Conservation (phyloP, 2,888 invertebrate species). For the Orthonevra nobilis region DNA sequence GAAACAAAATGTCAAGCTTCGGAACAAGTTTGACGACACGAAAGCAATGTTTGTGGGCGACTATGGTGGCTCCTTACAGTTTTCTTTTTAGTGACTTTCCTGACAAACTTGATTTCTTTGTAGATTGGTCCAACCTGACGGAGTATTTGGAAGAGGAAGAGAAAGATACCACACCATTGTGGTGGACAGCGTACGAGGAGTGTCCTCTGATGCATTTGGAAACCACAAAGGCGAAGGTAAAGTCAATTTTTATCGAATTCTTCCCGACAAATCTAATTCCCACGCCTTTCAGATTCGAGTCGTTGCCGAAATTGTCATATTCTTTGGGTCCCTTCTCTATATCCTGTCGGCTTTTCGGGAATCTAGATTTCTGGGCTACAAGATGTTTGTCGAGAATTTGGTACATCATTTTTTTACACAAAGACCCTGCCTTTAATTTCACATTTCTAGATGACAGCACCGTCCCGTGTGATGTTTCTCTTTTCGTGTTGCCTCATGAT, state of each 20-base stretch:
- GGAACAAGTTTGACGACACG: slow-evolving; percentile 9
- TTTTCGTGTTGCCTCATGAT: slow-evolving; percentile 95
- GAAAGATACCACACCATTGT: slow-evolving; percentile 74
- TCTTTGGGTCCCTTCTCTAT: slow-evolving; percentile 91
- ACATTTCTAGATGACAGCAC: slow-evolving; percentile 88
- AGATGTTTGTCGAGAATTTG: slow-evolving; percentile 97
- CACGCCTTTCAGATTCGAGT: slow-evolving; percentile 83
- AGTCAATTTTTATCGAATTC: background rate
- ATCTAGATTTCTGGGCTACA: slow-evolving; percentile 93
- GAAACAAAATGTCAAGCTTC: background rate
- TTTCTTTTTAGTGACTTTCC: background rate
- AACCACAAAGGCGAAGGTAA: slow-evolving; percentile 76
- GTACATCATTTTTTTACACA: slow-evolving; percentile 85
- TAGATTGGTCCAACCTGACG: slow-evolving; percentile 79
- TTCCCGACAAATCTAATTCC: background rate
- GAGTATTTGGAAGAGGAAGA: slow-evolving; percentile 76
- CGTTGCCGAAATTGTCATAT: slow-evolving; percentile 88
- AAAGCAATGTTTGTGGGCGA: background rate
- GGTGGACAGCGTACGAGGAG: slow-evolving; percentile 78
- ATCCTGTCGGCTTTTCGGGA: slow-evolving; percentile 92
- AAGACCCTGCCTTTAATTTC: no score
- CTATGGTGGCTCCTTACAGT: slow-evolving; percentile 27
- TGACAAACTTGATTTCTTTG: background rate
- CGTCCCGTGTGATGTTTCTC: slow-evolving; percentile 95
- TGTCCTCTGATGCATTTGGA: slow-evolving; percentile 79